These are phyloP conservation scores for Gymnocheta viridis DNA, from an alignment of 2,888 invertebrate species.

Conservation along the genomic window DNA sequence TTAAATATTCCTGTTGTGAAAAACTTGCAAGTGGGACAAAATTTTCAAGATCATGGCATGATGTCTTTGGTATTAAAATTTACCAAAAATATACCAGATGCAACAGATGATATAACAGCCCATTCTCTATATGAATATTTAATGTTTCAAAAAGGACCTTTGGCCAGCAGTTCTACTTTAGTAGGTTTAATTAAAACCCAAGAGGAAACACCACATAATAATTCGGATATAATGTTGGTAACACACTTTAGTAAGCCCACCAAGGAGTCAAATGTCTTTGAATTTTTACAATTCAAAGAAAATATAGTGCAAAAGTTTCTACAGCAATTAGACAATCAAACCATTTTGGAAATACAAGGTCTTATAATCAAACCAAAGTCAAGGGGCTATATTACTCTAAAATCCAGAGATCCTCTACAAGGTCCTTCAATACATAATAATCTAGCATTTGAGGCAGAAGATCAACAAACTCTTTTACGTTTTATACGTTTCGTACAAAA, in stretches of 20 bases:
- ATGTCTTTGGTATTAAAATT: slow-evolving; percentile 80
- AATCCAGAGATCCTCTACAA: slow-evolving; percentile 82
- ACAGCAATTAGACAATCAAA: slow-evolving; percentile 62
- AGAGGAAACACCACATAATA: slow-evolving; percentile 51
- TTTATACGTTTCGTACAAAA: slow-evolving; percentile 79
- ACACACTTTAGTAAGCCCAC: slow-evolving; percentile 75
- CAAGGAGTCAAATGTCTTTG: slow-evolving; percentile 71
- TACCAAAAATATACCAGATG: slow-evolving; percentile 79
- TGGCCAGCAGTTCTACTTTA: slow-evolving; percentile 80
- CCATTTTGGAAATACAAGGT: slow-evolving; percentile 74
- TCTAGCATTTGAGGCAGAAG: slow-evolving; percentile 83
- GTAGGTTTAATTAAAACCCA: slow-evolving; percentile 83
- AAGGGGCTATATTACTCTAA: slow-evolving; percentile 83
- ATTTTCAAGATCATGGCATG: slow-evolving; percentile 91
- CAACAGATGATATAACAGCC: background rate
- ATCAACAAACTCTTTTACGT: slow-evolving; percentile 79
- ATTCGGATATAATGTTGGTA: slow-evolving; percentile 85
- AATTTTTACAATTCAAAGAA: slow-evolving; percentile 71
- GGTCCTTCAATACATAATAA: slow-evolving; percentile 84
- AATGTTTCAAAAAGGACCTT: slow-evolving; percentile 69
- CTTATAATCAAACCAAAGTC: slow-evolving; percentile 80
- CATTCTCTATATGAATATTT: slow-evolving; percentile 72
- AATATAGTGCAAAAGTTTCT: slow-evolving; percentile 71
- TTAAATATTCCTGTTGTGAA: slow-evolving; percentile 71
- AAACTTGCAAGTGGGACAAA: slow-evolving; percentile 85